Conservation (phyloP, 2,797 vertebrate species). For the Macropus fuliginosus region DNA sequence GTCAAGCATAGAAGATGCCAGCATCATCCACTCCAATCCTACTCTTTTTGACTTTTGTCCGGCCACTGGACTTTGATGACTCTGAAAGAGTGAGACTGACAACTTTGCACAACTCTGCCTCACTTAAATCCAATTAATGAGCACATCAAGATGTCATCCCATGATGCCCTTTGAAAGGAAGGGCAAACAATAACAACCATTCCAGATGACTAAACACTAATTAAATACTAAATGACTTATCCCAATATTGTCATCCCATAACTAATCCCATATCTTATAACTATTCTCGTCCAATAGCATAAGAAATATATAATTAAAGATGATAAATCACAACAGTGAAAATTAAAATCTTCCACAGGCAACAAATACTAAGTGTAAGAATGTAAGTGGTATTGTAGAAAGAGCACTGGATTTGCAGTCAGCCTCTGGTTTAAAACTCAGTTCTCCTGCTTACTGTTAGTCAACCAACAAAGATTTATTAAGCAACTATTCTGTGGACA, state of each 20-base stretch:
- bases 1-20: background rate
- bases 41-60: background rate
- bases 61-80: background rate
- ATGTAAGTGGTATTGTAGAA: background rate
- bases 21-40: background rate
- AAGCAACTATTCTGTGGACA: background rate
- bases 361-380: background rate
- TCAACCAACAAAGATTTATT: background rate
- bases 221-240: background rate
- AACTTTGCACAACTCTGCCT: background rate
- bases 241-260: background rate
- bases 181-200: background rate
- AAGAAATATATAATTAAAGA: background rate
- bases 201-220: constrained; percentile 2
- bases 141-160: background rate
- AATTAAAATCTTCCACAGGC: background rate
- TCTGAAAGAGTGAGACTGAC: background rate
- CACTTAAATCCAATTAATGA: background rate
- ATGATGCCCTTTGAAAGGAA: background rate
- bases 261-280: background rate
- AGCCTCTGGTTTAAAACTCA: background rate
- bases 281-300: background rate
- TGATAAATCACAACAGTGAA: constrained; percentile 16
- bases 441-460: background rate
- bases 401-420: background rate